Percentiles rank a stretch among this genome's conserved stretches.
Conservation (phyloP, 2,797 vertebrate species). For the Oophaga sylvatica region DNA sequence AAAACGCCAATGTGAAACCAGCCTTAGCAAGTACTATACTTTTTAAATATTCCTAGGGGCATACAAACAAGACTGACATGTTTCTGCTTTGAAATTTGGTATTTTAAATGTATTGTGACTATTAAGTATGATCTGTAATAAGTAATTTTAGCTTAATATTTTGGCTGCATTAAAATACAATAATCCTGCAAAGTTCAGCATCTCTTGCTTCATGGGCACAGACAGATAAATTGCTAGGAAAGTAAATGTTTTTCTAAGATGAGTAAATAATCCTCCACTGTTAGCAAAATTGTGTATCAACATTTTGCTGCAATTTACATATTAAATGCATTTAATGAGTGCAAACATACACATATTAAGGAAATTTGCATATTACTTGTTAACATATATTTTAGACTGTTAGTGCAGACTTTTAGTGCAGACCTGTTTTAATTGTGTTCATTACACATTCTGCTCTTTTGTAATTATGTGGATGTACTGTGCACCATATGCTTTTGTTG, state of each 20-base stretch:
- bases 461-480: conserved; percentile 53
- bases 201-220: conserved; percentile 23
- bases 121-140: not conserved
- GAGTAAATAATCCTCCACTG: conserved; percentile 48
- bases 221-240: conserved; percentile 19
- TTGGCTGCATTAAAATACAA: conserved; percentile 12
- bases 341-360: conserved; percentile 40
- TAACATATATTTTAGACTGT: conserved; percentile 57
- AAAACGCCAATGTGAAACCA: too few relatives aligned
- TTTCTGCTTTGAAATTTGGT: not conserved
- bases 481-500: conserved; percentile 57
- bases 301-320: conserved; percentile 43
- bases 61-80: not conserved
- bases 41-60: not conserved
- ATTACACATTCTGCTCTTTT: conserved; percentile 52
- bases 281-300: conserved; percentile 38
- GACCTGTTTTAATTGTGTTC: conserved; percentile 53
- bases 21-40: not conserved
- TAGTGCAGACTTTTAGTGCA: conserved; percentile 24
- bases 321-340: conserved; percentile 53
- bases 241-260: conserved; percentile 43
- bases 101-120: not conserved
- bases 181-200: conserved; percentile 14
- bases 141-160: not conserved
- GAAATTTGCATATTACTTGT: conserved; percentile 50